These are phyloP conservation scores for Coreius guichenoti DNA, from an alignment of 2,797 vertebrate genomes.

Conservation along the genomic window DNA sequence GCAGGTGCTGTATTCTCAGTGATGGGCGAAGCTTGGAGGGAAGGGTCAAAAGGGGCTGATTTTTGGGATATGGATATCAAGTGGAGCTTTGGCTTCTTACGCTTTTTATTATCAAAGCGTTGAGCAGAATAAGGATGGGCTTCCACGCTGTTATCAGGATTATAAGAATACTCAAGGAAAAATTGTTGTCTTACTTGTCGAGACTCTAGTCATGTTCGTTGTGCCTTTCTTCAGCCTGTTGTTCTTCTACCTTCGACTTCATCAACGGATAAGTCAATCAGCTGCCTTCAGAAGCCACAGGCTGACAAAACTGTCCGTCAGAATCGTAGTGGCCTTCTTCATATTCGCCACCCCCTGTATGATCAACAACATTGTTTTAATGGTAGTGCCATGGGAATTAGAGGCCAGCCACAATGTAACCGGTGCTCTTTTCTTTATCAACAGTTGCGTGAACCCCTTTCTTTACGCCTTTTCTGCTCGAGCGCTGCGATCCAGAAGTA, in stretches of 20 bases:
- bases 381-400: background rate
- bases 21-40: conserved; percentile 49
- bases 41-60: conserved; percentile 52
- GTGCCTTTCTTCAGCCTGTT: conserved; percentile 50
- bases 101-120: background rate
- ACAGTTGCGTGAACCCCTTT: conserved; percentile 63
- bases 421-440: conserved; percentile 56
- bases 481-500: background rate
- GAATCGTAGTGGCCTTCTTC: conserved; percentile 61
- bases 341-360: conserved; percentile 51
- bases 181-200: conserved; percentile 26
- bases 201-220: conserved; percentile 51
- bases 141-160: background rate
- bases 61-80: conserved; percentile 51
- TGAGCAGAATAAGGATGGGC: background rate
- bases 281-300: conserved; percentile 40
- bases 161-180: conserved; percentile 22
- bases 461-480: conserved; percentile 60
- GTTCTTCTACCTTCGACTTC: conserved; percentile 55
- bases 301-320: conserved; percentile 56
- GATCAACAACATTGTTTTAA: conserved; percentile 44
- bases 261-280: conserved; percentile 54
- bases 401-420: conserved; percentile 5
- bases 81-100: conserved; percentile 48
- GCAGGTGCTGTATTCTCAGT: conserved; percentile 61